These are phyloP conservation scores for Chironomus striatipennis DNA, from an alignment of 1,140 invertebrate species.

Conservation along the genomic window DNA sequence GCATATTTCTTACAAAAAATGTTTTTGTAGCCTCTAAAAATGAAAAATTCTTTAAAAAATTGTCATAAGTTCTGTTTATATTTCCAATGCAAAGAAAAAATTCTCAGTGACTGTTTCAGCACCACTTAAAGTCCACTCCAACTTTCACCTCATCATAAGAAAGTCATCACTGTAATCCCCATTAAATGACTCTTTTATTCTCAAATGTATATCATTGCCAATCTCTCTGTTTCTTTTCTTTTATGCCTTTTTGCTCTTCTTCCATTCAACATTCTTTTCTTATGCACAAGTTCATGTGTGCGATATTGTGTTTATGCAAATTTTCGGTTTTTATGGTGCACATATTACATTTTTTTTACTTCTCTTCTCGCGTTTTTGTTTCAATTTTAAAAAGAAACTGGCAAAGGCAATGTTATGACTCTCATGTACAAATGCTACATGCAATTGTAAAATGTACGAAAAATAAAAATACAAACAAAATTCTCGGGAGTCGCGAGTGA, in stretches of 20 bases:
- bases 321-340: conserved; percentile 13
- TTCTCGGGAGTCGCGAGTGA: neutral
- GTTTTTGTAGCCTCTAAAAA: too few species aligned
- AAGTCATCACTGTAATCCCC: neutral
- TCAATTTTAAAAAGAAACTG: too few species aligned
- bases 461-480: too few species aligned
- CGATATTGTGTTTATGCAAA: conserved; percentile 13
- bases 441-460: neutral
- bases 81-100: too few species aligned
- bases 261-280: conserved; percentile 13
- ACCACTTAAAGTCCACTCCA: too few species aligned
- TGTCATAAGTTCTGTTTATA: too few species aligned
- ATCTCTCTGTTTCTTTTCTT: neutral
- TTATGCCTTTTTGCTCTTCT: neutral
- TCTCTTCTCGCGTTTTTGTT: neutral
- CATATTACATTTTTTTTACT: neutral
- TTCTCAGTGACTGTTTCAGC: too few species aligned
- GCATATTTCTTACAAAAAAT: too few species aligned
- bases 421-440: neutral
- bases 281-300: conserved; percentile 12
- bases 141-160: too few species aligned
- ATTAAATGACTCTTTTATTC: neutral
- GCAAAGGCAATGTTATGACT: neutral
- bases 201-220: conserved; percentile 8
- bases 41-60: too few species aligned